A percentile compares a stretch with the other conserved stretches of the same genome.
These are phyloP conservation scores for Mantis religiosa DNA, from an alignment of 2,888 invertebrate species.

Conservation along the genomic window DNA sequence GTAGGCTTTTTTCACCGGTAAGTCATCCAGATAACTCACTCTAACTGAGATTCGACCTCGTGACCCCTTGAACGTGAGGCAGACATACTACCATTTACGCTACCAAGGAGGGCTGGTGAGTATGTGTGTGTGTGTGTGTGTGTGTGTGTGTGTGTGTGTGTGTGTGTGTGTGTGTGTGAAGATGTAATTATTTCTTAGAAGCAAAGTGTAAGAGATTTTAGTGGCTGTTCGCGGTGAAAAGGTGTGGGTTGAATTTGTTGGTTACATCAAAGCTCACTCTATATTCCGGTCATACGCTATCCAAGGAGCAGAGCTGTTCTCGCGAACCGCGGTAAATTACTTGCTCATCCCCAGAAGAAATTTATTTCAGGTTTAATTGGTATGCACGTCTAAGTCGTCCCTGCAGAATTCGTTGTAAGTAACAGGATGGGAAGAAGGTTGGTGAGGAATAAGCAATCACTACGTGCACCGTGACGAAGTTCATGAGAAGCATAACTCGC, in stretches of 20 bases:
- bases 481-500: constrained; percentile 10
- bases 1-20: no score
- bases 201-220: no score
- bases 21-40: no score
- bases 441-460: background rate
- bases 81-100: no score
- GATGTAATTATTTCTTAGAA: no score
- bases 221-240: background rate
- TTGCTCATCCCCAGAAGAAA: background rate
- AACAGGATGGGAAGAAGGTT: background rate
- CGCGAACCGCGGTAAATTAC: background rate
- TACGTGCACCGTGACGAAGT: background rate
- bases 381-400: background rate
- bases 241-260: background rate
- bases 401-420: background rate
- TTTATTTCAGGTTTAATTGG: background rate
- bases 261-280: background rate
- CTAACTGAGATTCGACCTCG: no score
- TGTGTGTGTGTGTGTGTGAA: no score
- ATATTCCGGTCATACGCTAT: background rate
- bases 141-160: no score
- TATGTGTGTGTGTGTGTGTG: no score
- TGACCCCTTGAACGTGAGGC: no score
- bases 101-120: no score
- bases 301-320: background rate